A percentile compares a stretch with the other conserved stretches of the same genome.
Conservation (phyloP, 2,797 vertebrate species). For the Hydrolagus colliei region DNA sequence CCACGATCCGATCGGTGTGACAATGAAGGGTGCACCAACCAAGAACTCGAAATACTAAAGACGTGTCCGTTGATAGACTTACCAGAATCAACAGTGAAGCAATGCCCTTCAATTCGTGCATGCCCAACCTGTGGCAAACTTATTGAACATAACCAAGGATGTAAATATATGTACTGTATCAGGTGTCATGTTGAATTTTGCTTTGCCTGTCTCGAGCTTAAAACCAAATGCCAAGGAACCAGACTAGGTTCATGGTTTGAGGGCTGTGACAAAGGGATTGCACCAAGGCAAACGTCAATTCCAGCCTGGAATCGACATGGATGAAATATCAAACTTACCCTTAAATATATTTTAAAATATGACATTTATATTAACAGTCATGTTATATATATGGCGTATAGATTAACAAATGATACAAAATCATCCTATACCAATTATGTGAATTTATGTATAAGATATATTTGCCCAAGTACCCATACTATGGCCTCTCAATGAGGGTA, state of each 20-base stretch:
- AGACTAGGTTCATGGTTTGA: neutral
- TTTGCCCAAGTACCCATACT: no score
- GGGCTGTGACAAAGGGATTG: neutral
- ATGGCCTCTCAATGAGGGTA: no score
- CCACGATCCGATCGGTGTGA: constrained; percentile 14
- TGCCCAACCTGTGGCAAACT: neutral
- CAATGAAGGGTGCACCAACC: constrained; percentile 4
- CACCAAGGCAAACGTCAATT: constrained; percentile 18
- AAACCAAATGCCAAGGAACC: neutral
- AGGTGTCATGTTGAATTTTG: constrained; percentile 18
- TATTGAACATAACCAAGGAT: constrained; percentile 10
- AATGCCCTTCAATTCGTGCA: constrained; percentile 10
- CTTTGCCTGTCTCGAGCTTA: constrained; percentile 18
- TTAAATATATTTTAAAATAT: neutral
- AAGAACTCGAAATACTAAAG: neutral
- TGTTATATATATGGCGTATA: no score
- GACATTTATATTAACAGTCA: no score
- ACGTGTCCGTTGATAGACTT: neutral
- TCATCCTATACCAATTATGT: neutral
- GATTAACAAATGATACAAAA: neutral
- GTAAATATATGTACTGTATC: constrained; percentile 4
- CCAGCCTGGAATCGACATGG: neutral
- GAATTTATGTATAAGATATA: no score
- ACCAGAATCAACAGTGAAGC: neutral
- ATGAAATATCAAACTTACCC: neutral